Conservation (phyloP, 1,140 invertebrate species). For the Myzus persicae region DNA sequence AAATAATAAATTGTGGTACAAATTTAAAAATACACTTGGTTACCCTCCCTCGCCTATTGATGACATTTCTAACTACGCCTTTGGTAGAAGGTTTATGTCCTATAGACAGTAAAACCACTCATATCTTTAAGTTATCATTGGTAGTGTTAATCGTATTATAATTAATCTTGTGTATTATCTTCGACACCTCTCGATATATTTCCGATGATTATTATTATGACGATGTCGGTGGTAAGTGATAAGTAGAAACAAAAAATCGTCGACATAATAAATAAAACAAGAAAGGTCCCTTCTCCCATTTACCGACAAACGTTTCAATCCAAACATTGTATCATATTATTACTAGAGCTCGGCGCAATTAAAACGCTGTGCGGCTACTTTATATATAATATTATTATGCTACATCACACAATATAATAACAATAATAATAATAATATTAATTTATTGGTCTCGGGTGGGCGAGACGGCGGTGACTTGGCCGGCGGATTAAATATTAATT, state of each 20-base stretch:
- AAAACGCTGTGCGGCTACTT: background rate
- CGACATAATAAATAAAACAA: background rate
- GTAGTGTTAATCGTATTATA: too few relatives aligned
- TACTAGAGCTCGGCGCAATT: background rate
- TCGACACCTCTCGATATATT: background rate
- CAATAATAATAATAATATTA: background rate
- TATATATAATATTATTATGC: background rate
- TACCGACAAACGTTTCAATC: constrained; percentile 26
- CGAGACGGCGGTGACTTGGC: background rate
- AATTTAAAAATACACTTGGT: too few relatives aligned
- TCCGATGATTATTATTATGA: background rate
- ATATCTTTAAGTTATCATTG: too few relatives aligned
- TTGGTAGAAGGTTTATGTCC: too few relatives aligned
- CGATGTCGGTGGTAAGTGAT: background rate
- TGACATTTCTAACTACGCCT: too few relatives aligned
- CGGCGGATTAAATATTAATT: background rate
- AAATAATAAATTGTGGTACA: too few relatives aligned
- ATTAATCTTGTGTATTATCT: too few relatives aligned
- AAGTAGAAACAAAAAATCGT: background rate
- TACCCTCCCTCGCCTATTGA: too few relatives aligned
- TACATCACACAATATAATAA: background rate
- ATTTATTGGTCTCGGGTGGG: constrained; percentile 46
- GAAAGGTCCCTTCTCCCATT: background rate
- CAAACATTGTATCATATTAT: constrained; percentile 29
- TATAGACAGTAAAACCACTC: too few relatives aligned